phyloP scores from a whole-genome alignment of 2,113 vertebrate species.

The Onychorhynchus coronatus region DNA sequence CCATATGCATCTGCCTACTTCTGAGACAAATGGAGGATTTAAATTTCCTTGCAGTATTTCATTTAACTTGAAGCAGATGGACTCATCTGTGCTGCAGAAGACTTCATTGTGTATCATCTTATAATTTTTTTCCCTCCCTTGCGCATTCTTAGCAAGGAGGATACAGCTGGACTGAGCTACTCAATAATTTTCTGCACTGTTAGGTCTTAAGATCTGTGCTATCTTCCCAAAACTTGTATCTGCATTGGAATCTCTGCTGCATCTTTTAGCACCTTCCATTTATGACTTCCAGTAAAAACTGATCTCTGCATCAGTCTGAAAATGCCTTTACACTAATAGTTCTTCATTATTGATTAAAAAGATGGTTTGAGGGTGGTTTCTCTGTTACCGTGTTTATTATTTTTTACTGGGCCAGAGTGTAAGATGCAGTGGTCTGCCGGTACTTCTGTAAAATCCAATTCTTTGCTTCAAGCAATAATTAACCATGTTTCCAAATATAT shows the following conservation, averaged over 20 bases:
- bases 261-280: not conserved
- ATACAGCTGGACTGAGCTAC: not conserved
- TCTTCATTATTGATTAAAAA: not conserved
- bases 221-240: not conserved
- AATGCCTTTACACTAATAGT: not conserved
- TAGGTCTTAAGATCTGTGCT: not conserved
- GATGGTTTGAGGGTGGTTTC: not conserved
- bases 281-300: not conserved
- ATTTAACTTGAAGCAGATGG: not conserved
- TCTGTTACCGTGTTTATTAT: not conserved
- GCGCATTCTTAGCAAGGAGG: not conserved
- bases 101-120: not conserved
- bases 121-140: not conserved
- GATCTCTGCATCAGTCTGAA: not conserved
- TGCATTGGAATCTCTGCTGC: not conserved
- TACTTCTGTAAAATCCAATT: not conserved
- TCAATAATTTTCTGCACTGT: not conserved
- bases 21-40: not conserved
- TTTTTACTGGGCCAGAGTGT: not conserved
- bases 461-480: slow-evolving; percentile 38
- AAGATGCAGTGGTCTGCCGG: not conserved
- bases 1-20: not conserved
- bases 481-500: not conserved
- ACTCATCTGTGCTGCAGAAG: not conserved
- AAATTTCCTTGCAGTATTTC: not conserved